A percentile compares a stretch with the other conserved stretches of the same genome.
These are phyloP conservation scores for Drosophila putrida DNA, from an alignment of 2,888 invertebrate genomes.

Conservation along the genomic window DNA sequence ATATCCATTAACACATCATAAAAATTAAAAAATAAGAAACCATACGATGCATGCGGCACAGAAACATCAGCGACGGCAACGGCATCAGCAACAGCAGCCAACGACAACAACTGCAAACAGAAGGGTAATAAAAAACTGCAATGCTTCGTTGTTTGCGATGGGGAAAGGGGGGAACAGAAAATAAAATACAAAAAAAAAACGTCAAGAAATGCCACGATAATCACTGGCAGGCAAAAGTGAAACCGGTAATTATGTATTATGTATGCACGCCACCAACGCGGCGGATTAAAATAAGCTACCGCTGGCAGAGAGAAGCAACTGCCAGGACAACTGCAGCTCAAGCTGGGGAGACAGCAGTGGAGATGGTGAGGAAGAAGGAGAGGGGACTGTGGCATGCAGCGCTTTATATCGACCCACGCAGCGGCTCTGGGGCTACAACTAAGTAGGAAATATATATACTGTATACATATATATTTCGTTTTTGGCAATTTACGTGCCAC, in stretches of 20 bases:
- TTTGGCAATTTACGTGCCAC: slow-evolving; percentile 75
- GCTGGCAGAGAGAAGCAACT: slow-evolving; percentile 33
- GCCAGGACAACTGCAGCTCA: slow-evolving; percentile 62
- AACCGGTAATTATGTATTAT: slow-evolving; percentile 81
- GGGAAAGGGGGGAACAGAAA: slow-evolving; percentile 28
- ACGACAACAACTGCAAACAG: slow-evolving; percentile 17
- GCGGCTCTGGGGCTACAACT: slow-evolving; percentile 23
- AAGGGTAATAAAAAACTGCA: slow-evolving; percentile 66
- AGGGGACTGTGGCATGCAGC: background rate
- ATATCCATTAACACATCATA: slow-evolving; percentile 81
- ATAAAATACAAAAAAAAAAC: slow-evolving; percentile 46
- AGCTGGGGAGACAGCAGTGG: slow-evolving; percentile 1
- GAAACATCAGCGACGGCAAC: background rate
- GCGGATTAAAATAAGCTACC: slow-evolving; percentile 72
- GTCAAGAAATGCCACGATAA: slow-evolving; percentile 75
- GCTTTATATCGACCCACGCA: slow-evolving; percentile 61
- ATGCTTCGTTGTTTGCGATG: slow-evolving; percentile 25
- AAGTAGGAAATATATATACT: slow-evolving; percentile 69
- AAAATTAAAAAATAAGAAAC: slow-evolving; percentile 79
- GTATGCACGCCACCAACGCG: slow-evolving; percentile 79
- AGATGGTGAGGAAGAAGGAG: background rate
- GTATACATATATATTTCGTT: slow-evolving; percentile 20
- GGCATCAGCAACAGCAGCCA: slow-evolving; percentile 3
- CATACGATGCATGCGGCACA: slow-evolving; percentile 55
- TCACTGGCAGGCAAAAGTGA: slow-evolving; percentile 74